A percentile compares a stretch with the other conserved stretches of the same genome.
These are phyloP conservation scores for Puma concolor DNA, from an alignment of 2,113 vertebrate species.

Conservation along the genomic window DNA sequence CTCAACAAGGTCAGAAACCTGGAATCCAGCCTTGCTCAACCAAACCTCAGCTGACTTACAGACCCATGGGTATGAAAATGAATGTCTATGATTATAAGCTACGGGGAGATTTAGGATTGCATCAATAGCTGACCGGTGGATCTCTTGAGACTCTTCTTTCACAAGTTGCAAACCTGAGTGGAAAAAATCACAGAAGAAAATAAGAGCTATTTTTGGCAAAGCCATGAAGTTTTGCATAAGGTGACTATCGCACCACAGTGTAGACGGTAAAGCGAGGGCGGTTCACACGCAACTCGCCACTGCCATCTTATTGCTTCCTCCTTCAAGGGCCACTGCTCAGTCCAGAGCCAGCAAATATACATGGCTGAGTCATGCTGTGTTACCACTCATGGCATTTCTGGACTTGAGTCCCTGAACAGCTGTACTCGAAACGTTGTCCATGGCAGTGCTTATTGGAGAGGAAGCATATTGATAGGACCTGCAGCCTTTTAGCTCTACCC, in stretches of 20 bases:
- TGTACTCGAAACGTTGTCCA: not conserved
- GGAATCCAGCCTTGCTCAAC: not conserved
- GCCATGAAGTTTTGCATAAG: not conserved
- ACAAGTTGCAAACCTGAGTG: not conserved
- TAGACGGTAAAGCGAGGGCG: not conserved
- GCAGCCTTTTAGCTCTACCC: not conserved
- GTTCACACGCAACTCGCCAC: not conserved
- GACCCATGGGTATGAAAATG: not conserved
- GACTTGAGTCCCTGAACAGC: not conserved
- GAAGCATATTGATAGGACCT: not conserved
- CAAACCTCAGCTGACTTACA: not conserved
- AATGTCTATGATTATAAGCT: not conserved
- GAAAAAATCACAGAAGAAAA: not conserved
- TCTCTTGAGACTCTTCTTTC: not conserved
- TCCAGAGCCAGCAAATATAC: not conserved
- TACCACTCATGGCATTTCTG: not conserved
- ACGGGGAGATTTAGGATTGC: not conserved
- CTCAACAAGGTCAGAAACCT: not conserved
- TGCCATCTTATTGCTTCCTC: not conserved
- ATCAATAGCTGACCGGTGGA: not conserved
- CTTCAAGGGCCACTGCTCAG: not conserved
- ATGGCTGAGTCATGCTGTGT: not conserved
- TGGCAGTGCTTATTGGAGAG: not conserved
- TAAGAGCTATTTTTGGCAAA: not conserved
- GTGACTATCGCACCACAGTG: no score